Evolutionary conservation across 2,888 invertebrate species (phyloP), one percentile per base, ranked within the genome.

Genomic region (Spodoptera picta): DNA sequence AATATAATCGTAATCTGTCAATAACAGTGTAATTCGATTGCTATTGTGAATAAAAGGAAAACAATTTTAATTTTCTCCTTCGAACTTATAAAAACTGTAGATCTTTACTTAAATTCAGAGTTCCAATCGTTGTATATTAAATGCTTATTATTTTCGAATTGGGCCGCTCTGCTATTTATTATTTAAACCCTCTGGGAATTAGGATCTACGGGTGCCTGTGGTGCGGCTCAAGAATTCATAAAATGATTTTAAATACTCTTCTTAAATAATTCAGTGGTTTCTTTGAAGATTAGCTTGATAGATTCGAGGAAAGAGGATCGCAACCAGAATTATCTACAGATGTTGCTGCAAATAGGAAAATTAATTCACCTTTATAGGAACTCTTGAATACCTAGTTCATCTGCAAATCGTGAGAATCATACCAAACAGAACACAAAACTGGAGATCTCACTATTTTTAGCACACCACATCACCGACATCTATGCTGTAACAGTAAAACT

Each of bases 201-300:
- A 66, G 77, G 80, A 83, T 80, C 79, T 67, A 50, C 63, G 73
- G 77, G 80, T 71, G 77, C 79, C 81, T 66, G 74, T 66, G 64
- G 73, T 68, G 50, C 31, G 36, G 44, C 69, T 75, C 63, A 72
- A 74, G 81, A 83, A 84, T 84, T 84, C 69, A 84, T 82, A 82
- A 84, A 87, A 86, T 83, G 79, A 86, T 88, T 86, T 84, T 83
- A 84, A 86, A 88, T 84, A 84, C 82, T 78, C 65, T 36, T 67
- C 69, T 79, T 86, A 75, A 87, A 87, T 86, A 87, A 90, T 90
- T 87, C 87, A 86, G 77, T 75, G 81, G 83, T 80, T 84, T 83
- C 83, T 83, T 85, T 80, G 77, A 73, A 81, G 86, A 84, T 88
- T 84, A 87, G 73, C 83, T 75, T 70, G 75, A 81, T 83, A 79